phyloP scores from a whole-genome alignment of 2,888 invertebrate species.

The Malthinus seriepunctatus region DNA sequence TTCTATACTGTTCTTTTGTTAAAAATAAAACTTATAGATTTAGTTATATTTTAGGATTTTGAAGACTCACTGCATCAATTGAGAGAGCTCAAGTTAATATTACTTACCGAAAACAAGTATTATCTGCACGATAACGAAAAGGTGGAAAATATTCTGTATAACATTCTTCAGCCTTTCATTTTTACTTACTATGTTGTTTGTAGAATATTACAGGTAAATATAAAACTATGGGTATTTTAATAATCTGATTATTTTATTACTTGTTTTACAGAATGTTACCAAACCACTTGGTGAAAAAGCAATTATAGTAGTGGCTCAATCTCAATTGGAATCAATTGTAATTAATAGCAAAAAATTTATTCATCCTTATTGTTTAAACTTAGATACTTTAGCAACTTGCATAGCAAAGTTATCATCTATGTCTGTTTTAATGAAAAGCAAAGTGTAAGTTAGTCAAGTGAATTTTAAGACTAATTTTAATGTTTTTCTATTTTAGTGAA shows the following conservation, averaged over 20 bases:
- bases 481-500: slow-evolving; percentile 23
- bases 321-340: slow-evolving; percentile 60
- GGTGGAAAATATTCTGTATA: slow-evolving; percentile 61
- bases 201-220: slow-evolving; percentile 41
- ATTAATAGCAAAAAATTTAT: slow-evolving; percentile 49
- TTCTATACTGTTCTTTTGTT: background rate
- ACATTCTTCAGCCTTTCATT: slow-evolving; percentile 67
- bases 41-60: slow-evolving; percentile 54
- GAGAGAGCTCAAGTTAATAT: slow-evolving; percentile 46
- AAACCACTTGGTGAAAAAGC: slow-evolving; percentile 56
- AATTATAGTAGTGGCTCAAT: slow-evolving; percentile 62
- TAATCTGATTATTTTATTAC: background rate
- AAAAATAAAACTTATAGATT: slow-evolving; percentile 2
- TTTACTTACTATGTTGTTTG: slow-evolving; percentile 61
- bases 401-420: slow-evolving; percentile 58
- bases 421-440: slow-evolving; percentile 50
- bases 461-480: background rate
- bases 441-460: slow-evolving; percentile 38
- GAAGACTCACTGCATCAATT: slow-evolving; percentile 51
- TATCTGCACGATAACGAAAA: slow-evolving; percentile 55
- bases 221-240: background rate
- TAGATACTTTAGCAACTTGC: slow-evolving; percentile 66
- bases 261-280: slow-evolving; percentile 36
- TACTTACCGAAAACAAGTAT: slow-evolving; percentile 36
- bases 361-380: slow-evolving; percentile 75